phyloP scores from a whole-genome alignment of 2,113 vertebrate genomes.

The Cottus gobio region DNA sequence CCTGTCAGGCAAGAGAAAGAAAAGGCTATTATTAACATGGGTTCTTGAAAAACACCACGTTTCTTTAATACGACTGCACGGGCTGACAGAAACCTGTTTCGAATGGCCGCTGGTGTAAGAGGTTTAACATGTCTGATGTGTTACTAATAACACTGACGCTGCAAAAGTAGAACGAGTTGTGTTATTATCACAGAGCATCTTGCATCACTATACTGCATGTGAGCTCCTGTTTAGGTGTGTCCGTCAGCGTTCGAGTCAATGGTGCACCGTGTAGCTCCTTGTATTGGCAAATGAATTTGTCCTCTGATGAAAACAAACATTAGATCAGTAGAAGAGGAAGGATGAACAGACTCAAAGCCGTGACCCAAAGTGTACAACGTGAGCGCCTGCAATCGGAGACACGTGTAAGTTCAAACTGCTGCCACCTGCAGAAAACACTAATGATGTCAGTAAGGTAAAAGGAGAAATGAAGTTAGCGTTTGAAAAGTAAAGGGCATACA shows the following conservation, averaged over 20 bases:
- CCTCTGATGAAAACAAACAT: not conserved
- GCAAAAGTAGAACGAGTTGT: not conserved
- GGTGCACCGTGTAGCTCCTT: not conserved
- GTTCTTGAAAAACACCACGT: not conserved
- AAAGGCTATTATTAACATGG: not conserved
- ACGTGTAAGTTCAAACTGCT: not conserved
- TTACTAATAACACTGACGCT: not conserved
- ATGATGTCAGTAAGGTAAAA: constrained; percentile 17
- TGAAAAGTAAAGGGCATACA: constrained; percentile 31
- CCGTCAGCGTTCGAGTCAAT: not conserved
- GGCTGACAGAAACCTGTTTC: not conserved
- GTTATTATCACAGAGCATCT: not conserved
- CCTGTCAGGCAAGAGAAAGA: constrained; percentile 7
- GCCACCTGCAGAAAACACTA: constrained; percentile 11
- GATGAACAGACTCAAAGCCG: not conserved
- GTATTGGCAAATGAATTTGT: not conserved
- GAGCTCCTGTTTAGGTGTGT: not conserved
- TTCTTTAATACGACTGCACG: not conserved
- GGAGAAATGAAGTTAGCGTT: constrained; percentile 30
- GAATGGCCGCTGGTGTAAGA: not conserved
- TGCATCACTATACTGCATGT: not conserved
- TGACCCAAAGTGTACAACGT: constrained; percentile 15
- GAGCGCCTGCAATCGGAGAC: not conserved
- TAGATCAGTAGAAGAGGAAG: not conserved
- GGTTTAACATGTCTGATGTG: not conserved